Percentiles rank a stretch among this genome's conserved stretches.
phyloP scores from a whole-genome alignment of 2,888 invertebrate species.

The Eurytoma adleriae region DNA sequence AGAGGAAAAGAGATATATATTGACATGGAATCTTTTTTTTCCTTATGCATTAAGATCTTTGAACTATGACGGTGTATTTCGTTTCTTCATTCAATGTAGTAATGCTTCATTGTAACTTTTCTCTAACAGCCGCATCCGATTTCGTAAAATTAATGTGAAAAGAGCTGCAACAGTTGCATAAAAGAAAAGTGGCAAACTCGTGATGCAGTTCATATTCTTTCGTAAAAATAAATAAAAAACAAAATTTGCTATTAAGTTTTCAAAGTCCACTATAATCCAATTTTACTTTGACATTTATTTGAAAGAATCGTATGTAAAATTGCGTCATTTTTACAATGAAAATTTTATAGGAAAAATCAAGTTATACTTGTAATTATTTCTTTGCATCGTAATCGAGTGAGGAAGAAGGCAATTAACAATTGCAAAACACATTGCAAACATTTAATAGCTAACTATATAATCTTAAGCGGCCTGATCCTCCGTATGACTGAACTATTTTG shows the following conservation, averaged over 20 bases:
- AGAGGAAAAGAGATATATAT: too few relatives aligned
- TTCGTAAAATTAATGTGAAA: constrained; percentile 3
- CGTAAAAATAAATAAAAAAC: background rate
- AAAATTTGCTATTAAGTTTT: background rate
- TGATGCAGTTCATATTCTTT: background rate
- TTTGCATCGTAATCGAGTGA: background rate
- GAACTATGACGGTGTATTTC: background rate
- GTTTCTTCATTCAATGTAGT: background rate
- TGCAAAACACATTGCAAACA: constrained; percentile 21
- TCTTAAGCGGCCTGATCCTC: constrained; percentile 10
- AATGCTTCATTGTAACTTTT: background rate
- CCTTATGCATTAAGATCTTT: background rate
- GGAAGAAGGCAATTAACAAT: background rate
- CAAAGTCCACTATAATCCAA: too few relatives aligned
- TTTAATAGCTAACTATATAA: background rate
- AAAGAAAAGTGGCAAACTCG: background rate
- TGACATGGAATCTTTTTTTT: background rate
- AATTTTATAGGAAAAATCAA: too few relatives aligned
- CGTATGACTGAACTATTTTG: constrained; percentile 40
- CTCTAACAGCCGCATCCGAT: background rate
- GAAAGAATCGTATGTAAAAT: too few relatives aligned
- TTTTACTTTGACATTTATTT: too few relatives aligned
- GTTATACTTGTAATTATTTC: background rate
- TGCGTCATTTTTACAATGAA: too few relatives aligned
- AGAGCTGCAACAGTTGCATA: background rate